Conservation (phyloP, 2,888 invertebrate species). For the Lysandra coridon region DNA sequence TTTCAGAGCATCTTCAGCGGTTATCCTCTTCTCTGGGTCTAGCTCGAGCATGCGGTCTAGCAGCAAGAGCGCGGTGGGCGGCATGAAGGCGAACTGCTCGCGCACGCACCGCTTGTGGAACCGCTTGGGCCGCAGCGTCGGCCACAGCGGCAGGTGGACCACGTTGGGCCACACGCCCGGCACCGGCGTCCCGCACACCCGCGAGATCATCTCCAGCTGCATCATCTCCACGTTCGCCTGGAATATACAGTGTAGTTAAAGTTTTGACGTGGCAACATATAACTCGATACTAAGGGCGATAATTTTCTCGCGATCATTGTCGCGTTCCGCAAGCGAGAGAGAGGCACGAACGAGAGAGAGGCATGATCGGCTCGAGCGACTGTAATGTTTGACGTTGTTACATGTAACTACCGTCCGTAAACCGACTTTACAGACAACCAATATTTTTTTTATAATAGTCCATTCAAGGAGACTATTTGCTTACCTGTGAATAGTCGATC, state of each 20-base stretch:
- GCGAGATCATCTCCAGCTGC: constrained; percentile 96
- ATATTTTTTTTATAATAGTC: too few relatives aligned
- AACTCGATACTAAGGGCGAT: too few relatives aligned
- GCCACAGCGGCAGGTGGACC: constrained; percentile 94
- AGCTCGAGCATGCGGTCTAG: constrained; percentile 97
- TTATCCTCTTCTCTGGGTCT: constrained; percentile 95
- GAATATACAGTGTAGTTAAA: constrained; percentile 32
- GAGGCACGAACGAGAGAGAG: too few relatives aligned
- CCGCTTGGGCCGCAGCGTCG: constrained; percentile 94
- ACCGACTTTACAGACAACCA: too few relatives aligned
- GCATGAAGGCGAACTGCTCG: constrained; percentile 97
- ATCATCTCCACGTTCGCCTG: constrained; percentile 95
- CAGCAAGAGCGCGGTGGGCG: constrained; percentile 91
- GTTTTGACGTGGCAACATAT: too few relatives aligned
- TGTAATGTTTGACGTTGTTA: too few relatives aligned
- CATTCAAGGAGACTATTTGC: too few relatives aligned
- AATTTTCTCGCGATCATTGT: too few relatives aligned
- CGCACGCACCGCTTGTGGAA: constrained; percentile 92
- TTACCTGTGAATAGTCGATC: too few relatives aligned
- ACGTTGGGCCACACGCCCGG: constrained; percentile 99
- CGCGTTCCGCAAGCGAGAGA: too few relatives aligned
- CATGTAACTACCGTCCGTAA: too few relatives aligned
- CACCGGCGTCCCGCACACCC: constrained; percentile 96
- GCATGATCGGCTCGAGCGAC: too few relatives aligned
- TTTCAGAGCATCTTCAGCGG: constrained; percentile 95